Conservation (phyloP, 2,888 invertebrate genomes). For the Sympetrum striolatum region DNA sequence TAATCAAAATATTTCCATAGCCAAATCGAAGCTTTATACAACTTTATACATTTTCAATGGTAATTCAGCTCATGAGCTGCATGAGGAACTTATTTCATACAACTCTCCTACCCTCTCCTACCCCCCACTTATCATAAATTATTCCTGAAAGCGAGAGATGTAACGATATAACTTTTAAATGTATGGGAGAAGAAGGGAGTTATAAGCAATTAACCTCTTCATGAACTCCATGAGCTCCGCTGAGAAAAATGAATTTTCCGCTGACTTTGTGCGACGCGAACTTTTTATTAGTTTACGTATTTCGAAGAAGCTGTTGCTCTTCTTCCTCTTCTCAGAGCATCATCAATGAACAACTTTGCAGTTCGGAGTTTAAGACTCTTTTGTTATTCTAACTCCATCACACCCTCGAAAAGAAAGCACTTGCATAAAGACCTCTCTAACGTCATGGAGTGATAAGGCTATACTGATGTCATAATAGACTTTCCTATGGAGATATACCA, state of each 20-base stretch:
- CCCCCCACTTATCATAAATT: neutral
- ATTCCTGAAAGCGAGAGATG: neutral
- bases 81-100: neutral
- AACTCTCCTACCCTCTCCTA: neutral
- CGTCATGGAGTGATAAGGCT: neutral
- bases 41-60: too few relatives aligned
- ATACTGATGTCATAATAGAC: neutral
- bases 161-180: neutral
- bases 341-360: neutral
- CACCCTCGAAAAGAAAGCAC: neutral
- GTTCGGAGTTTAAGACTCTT: neutral
- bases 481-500: too few relatives aligned
- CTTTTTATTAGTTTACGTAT: slow-evolving; percentile 38
- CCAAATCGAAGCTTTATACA: too few relatives aligned
- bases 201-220: neutral
- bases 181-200: neutral
- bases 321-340: neutral
- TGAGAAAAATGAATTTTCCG: slow-evolving; percentile 23
- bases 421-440: neutral
- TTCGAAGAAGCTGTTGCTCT: neutral
- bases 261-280: slow-evolving; percentile 11
- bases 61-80: too few relatives aligned
- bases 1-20: too few relatives aligned
- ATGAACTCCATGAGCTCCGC: neutral
- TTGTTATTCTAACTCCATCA: neutral